Evolutionary conservation across 2,113 vertebrate genomes (phyloP).

Genomic region (Synodontis membranacea): DNA sequence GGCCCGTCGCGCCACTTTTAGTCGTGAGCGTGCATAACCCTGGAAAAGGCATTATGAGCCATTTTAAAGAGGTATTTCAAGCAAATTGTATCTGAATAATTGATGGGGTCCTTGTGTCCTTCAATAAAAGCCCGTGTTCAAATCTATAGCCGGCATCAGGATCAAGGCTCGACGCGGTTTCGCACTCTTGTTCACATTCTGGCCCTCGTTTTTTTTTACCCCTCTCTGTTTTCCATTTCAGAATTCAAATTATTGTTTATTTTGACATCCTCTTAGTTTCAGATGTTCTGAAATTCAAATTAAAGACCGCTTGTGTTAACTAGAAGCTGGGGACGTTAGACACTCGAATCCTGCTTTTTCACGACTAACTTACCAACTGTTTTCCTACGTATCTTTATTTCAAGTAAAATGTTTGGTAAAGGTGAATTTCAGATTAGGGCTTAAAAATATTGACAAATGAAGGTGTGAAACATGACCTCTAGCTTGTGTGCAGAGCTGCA

Average conservation of each 20-base stretch:
- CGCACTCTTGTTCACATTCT: not conserved
- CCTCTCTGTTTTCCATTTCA: not conserved
- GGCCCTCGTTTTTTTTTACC: not conserved
- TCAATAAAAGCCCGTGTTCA: not conserved
- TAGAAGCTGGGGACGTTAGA: not conserved
- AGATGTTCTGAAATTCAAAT: not conserved
- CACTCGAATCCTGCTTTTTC: not conserved
- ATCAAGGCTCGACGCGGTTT: not conserved
- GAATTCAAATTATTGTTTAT: slow-evolving; percentile 3
- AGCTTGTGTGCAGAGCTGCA: not conserved
- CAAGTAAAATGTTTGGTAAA: not conserved
- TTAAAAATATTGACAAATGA: not conserved
- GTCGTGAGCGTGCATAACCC: not conserved
- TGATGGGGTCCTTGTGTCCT: slow-evolving; percentile 4
- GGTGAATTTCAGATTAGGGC: not conserved
- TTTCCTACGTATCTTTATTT: not conserved
- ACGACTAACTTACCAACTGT: not conserved
- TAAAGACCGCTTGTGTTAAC: not conserved
- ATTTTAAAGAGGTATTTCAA: slow-evolving; percentile 20
- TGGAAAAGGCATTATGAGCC: slow-evolving; percentile 4
- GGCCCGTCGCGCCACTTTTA: not conserved
- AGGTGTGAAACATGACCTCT: not conserved
- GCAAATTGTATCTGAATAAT: slow-evolving; percentile 29
- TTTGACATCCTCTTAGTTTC: not conserved
- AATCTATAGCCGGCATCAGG: slow-evolving; percentile 16